Percentiles rank a stretch among this genome's conserved stretches.
Evolutionary conservation across 2,113 vertebrate genomes (phyloP).

Genomic region (Acanthisitta chloris): DNA sequence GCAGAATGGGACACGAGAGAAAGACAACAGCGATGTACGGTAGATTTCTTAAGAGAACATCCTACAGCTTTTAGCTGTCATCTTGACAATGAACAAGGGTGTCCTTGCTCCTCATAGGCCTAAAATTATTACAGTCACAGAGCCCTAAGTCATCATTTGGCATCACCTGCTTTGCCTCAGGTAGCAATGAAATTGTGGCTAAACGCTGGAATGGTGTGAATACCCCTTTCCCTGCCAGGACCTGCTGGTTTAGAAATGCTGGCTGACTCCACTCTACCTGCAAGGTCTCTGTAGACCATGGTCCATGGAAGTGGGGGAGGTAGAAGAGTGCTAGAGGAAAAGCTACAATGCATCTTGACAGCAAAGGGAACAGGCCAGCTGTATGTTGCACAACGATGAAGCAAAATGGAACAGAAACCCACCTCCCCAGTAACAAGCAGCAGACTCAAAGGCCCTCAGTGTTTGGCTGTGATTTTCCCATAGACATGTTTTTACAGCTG

Average conservation of each 20-base stretch:
- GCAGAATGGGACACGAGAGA: not conserved
- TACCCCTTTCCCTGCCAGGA: not conserved
- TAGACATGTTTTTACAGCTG: slow-evolving; percentile 62
- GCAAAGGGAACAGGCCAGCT: not conserved
- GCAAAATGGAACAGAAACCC: slow-evolving; percentile 5
- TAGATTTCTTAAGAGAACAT: not conserved
- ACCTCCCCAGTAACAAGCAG: not conserved
- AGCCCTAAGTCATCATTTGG: not conserved
- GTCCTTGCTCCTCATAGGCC: not conserved
- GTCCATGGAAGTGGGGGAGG: not conserved
- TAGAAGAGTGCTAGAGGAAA: not conserved
- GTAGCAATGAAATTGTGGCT: not conserved
- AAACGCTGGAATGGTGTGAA: not conserved
- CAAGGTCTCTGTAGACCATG: not conserved
- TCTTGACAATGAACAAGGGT: not conserved
- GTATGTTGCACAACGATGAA: not conserved
- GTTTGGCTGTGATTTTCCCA: slow-evolving; percentile 36
- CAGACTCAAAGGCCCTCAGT: not conserved
- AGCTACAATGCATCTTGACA: not conserved
- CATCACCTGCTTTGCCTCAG: not conserved
- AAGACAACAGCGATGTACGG: not conserved
- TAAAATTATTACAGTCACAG: not conserved
- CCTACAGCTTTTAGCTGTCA: not conserved
- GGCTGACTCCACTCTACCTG: not conserved
- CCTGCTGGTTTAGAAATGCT: not conserved